Percentiles rank a stretch among this genome's conserved stretches.
These are phyloP conservation scores for Bagarius yarrelli DNA, from an alignment of 2,113 vertebrate species.

Conservation along the genomic window DNA sequence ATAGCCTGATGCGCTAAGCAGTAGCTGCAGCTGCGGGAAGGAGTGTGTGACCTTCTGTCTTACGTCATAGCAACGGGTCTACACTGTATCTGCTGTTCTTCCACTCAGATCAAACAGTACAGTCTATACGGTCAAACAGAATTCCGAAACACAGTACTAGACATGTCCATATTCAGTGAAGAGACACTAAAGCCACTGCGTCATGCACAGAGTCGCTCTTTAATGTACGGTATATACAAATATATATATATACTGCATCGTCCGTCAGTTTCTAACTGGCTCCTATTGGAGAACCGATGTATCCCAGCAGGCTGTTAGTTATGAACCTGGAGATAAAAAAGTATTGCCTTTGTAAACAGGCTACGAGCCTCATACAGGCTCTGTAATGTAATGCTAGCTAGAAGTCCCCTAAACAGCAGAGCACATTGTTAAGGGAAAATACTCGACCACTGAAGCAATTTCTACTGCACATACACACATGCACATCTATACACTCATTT, in stretches of 20 bases:
- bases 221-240: neutral
- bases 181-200: slow-evolving; percentile 35
- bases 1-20: neutral
- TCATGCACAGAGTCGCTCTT: slow-evolving; percentile 41
- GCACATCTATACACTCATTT: slow-evolving; percentile 25
- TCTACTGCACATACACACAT: slow-evolving; percentile 40
- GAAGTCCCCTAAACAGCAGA: slow-evolving; percentile 30
- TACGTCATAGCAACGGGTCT: slow-evolving; percentile 64
- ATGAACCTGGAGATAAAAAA: slow-evolving; percentile 25
- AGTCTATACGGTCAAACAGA: slow-evolving; percentile 60
- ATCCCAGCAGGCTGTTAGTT: slow-evolving; percentile 51
- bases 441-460: slow-evolving; percentile 51
- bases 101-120: slow-evolving; percentile 62
- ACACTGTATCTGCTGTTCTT: slow-evolving; percentile 56
- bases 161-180: slow-evolving; percentile 12
- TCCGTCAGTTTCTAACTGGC: slow-evolving; percentile 47
- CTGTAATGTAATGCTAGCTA: slow-evolving; percentile 16
- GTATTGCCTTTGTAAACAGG: slow-evolving; percentile 42
- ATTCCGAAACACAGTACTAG: slow-evolving; percentile 58
- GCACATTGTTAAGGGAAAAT: slow-evolving; percentile 46
- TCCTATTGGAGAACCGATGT: slow-evolving; percentile 50
- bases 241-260: slow-evolving; percentile 53
- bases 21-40: slow-evolving; percentile 48
- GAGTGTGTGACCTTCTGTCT: slow-evolving; percentile 37
- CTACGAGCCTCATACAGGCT: slow-evolving; percentile 23